phyloP scores from a whole-genome alignment of 2,113 vertebrate genomes.

The Hippocampus barbouri region DNA sequence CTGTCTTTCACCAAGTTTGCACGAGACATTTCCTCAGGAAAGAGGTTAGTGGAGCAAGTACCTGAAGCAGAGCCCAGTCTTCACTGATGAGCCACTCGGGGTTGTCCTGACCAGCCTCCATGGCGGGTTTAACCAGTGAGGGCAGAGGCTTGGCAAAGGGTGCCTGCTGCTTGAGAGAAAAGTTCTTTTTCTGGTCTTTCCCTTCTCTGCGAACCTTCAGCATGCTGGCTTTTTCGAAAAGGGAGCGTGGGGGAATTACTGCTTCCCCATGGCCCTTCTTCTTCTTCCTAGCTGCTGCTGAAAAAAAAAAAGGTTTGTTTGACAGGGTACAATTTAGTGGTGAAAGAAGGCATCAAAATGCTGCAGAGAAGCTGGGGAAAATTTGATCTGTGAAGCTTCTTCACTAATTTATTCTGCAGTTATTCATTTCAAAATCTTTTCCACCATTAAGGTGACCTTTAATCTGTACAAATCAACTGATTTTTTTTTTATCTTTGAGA shows the following conservation, averaged over 20 bases:
- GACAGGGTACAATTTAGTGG: not conserved
- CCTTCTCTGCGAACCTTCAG: slow-evolving; percentile 85
- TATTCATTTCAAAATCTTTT: too few relatives aligned
- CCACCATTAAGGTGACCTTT: too few relatives aligned
- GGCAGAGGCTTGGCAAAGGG: slow-evolving; percentile 88
- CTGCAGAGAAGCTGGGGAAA: not conserved
- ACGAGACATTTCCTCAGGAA: not conserved
- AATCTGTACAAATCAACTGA: too few relatives aligned
- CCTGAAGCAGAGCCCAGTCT: slow-evolving; percentile 93
- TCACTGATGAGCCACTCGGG: slow-evolving; percentile 93
- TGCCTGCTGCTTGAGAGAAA: slow-evolving; percentile 86
- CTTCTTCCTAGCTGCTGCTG: slow-evolving; percentile 84
- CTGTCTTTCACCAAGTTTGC: not conserved
- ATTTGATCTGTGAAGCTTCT: not conserved
- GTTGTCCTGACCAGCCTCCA: slow-evolving; percentile 85
- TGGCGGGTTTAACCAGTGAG: slow-evolving; percentile 82
- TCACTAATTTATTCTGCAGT: not conserved
- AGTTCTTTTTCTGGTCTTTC: slow-evolving; percentile 91
- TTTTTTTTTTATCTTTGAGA: too few relatives aligned
- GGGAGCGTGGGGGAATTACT: slow-evolving; percentile 86
- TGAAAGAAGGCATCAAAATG: not conserved
- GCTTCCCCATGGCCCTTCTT: slow-evolving; percentile 88
- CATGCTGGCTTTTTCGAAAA: slow-evolving; percentile 88
- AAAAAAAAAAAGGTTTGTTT: slow-evolving; percentile 11
- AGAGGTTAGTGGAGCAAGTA: slow-evolving; percentile 30